Percentiles rank a stretch among this genome's conserved stretches.
Conservation (phyloP, 2,888 invertebrate species). For the Silvanus unidentatus region DNA sequence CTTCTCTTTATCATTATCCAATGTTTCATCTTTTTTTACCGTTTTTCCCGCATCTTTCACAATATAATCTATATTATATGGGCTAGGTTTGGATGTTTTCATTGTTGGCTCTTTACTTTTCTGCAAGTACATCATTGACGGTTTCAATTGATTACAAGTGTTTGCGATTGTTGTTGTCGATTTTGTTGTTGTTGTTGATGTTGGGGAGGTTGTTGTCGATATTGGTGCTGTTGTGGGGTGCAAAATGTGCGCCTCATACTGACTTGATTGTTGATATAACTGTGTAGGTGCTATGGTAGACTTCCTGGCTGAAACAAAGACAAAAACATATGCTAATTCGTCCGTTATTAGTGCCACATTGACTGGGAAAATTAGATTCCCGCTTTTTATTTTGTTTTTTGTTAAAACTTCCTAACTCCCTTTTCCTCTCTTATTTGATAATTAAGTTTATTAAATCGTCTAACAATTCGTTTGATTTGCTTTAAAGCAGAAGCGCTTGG, state of each 20-base stretch:
- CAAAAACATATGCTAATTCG: constrained; percentile 24
- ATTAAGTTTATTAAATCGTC: too few species aligned
- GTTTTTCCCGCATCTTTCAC: constrained; percentile 16
- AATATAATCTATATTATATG: constrained; percentile 27
- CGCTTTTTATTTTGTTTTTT: too few species aligned
- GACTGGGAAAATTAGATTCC: too few species aligned
- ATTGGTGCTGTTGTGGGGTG: constrained; percentile 11
- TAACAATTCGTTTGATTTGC: too few species aligned
- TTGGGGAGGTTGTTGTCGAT: constrained; percentile 12
- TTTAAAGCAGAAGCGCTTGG: too few species aligned
- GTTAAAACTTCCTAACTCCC: too few species aligned
- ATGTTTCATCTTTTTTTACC: neutral
- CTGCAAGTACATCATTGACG: too few species aligned
- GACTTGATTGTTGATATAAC: constrained; percentile 10
- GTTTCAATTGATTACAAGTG: neutral
- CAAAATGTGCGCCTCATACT: constrained; percentile 10
- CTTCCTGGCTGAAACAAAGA: constrained; percentile 59
- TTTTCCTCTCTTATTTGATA: too few species aligned
- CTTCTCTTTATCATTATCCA: constrained; percentile 2
- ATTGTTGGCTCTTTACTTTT: constrained; percentile 15
- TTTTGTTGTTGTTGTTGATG: constrained; percentile 6
- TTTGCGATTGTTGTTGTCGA: constrained; percentile 5
- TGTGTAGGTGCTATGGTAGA: constrained; percentile 50
- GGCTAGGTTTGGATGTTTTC: constrained; percentile 12
- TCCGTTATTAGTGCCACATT: constrained; percentile 8